Evolutionary conservation across 2,888 invertebrate genomes (phyloP), one percentile per base, ranked within the genome.

Genomic region (Galerucella nymphaeae): DNA sequence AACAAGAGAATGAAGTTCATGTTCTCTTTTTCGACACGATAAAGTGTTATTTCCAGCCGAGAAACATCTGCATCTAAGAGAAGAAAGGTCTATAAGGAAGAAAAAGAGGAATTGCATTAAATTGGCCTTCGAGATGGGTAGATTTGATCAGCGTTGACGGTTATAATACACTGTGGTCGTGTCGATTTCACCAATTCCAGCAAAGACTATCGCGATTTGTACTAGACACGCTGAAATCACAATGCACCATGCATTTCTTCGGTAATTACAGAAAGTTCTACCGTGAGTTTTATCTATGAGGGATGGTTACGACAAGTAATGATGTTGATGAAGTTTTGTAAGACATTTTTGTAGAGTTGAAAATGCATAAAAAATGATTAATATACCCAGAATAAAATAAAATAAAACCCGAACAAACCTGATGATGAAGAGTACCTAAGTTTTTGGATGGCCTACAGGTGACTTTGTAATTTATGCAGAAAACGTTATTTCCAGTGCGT

Each of bases 261-360:
- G 71, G 79, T 80, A 80, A 80, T 80, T 80, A 80, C 77, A 79
- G 77, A 79, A 79, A 77, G 75, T 76, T 78, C 72, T 74, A 70
- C 67, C 71, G 75, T 76, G 72, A 75, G 61, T 38, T 62, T 41
- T 62, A 42, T 62, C 5, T 18, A 9, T 11, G 16, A 11, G 18
- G 41, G 8, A 13, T 30, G 61, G 42, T 62, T 38, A 62, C 38
- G 61, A 42, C 61, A 62, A 38, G 18, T 62, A 1, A 8, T 18
- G 16, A 16, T 16, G 9, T 16, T 2, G 0, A 53, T 9, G 2
- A 9, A 18, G 18, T 6, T 6, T 6, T 18, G 4, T 13, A 42
- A 10, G 11, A 13, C 2, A 42, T 13, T 13, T 11, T 2, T 23
- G 23, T 23, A 23, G 23, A 45, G 2, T 45, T 45, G 13, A 11